These are phyloP conservation scores for Proisotoma minuta DNA, from an alignment of 2,888 invertebrate species.

Conservation along the genomic window DNA sequence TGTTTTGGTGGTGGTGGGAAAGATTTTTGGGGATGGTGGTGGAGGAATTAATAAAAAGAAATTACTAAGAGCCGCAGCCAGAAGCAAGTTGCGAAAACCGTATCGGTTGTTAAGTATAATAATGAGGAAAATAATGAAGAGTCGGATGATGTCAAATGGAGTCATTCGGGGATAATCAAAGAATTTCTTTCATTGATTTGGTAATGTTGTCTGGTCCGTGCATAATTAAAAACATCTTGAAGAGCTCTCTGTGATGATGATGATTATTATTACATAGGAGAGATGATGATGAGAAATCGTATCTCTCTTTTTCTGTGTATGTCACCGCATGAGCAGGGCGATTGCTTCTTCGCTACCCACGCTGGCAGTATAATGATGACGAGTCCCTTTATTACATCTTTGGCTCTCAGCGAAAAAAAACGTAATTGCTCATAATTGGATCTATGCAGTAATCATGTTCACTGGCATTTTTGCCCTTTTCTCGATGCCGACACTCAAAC, in stretches of 20 bases:
- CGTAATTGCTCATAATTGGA: conserved; percentile 49
- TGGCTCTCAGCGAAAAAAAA: conserved; percentile 35
- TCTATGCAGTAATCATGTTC: conserved; percentile 47
- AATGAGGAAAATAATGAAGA: conserved; percentile 8
- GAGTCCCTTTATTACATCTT: conserved; percentile 37
- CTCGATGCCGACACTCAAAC: conserved; percentile 46
- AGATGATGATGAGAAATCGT: conserved; percentile 37
- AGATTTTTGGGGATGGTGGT: conserved; percentile 3
- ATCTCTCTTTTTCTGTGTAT: conserved; percentile 30
- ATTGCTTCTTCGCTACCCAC: conserved; percentile 4
- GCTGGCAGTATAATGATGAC: conserved; percentile 30
- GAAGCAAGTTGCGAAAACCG: conserved; percentile 24
- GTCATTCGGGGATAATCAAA: conserved; percentile 47
- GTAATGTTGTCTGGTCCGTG: conserved; percentile 41
- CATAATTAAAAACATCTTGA: conserved; percentile 49
- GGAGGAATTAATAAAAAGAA: neutral
- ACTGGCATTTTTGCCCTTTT: conserved; percentile 47
- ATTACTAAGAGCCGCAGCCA: neutral
- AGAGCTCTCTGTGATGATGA: conserved; percentile 19
- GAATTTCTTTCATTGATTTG: conserved; percentile 48
- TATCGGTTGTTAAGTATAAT: conserved; percentile 19
- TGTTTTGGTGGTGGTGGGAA: conserved; percentile 5
- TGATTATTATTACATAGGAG: conserved; percentile 22
- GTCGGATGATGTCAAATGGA: conserved; percentile 40
- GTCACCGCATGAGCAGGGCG: conserved; percentile 36